These are phyloP conservation scores for Xylocopa sonorina DNA, from an alignment of 1,140 invertebrate species.

Conservation along the genomic window DNA sequence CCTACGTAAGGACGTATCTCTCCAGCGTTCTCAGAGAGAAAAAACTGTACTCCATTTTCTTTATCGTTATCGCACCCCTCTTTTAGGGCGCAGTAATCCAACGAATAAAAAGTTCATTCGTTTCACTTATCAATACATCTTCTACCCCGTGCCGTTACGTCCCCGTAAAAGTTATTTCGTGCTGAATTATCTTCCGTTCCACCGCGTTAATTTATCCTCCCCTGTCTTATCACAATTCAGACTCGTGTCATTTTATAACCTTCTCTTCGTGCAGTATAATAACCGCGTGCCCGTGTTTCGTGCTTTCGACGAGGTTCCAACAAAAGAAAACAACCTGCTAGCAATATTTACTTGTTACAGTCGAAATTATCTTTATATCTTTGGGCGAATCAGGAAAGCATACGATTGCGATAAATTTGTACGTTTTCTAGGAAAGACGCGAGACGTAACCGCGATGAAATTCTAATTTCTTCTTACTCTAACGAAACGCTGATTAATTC, in stretches of 20 bases:
- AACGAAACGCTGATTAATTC: not conserved
- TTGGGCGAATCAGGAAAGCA: not conserved
- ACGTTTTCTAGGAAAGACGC: not conserved
- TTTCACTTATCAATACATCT: constrained; percentile 44
- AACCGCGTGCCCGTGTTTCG: not conserved
- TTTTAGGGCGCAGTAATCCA: constrained; percentile 1
- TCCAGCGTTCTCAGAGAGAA: not conserved
- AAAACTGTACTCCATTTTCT: constrained; percentile 4
- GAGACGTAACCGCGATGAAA: not conserved
- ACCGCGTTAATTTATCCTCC: constrained; percentile 11
- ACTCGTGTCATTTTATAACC: not conserved
- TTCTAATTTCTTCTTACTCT: not conserved
- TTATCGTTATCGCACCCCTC: not conserved
- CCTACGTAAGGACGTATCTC: not conserved
- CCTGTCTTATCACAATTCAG: not conserved
- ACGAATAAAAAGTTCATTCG: constrained; percentile 41
- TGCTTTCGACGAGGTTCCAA: not conserved
- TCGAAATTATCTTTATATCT: not conserved
- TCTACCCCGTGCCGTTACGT: no score
- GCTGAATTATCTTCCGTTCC: not conserved
- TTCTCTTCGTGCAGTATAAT: not conserved
- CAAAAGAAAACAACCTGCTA: not conserved
- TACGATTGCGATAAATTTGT: not conserved
- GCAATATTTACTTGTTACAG: not conserved
- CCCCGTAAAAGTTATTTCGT: not conserved